These are phyloP conservation scores for Mesembrinibis cayennensis DNA, from an alignment of 2,113 vertebrate species.

Conservation along the genomic window DNA sequence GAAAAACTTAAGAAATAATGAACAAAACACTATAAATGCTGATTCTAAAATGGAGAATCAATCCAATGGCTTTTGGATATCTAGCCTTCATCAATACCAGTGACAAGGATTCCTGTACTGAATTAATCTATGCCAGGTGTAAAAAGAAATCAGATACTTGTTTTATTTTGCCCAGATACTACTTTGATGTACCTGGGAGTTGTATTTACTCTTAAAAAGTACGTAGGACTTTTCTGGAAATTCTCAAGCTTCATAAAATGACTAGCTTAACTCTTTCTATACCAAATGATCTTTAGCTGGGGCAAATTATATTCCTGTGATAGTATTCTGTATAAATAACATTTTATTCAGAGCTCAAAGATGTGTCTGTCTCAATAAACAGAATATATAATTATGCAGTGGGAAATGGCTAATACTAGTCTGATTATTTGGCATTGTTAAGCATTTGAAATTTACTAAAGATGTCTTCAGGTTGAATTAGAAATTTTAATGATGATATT, in stretches of 20 bases:
- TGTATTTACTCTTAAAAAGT: neutral
- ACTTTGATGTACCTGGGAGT: neutral
- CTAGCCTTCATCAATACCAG: neutral
- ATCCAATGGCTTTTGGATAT: neutral
- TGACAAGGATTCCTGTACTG: neutral
- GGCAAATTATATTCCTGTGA: neutral
- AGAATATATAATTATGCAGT: neutral
- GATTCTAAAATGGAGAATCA: neutral
- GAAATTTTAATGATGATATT: neutral
- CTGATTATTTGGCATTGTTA: neutral
- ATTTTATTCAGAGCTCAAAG: neutral
- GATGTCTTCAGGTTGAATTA: neutral
- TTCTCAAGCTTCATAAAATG: neutral
- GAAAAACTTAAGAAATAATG: neutral
- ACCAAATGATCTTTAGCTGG: neutral
- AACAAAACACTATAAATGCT: neutral
- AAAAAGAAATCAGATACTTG: neutral
- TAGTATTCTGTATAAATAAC: neutral
- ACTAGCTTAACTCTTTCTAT: neutral
- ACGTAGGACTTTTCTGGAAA: neutral
- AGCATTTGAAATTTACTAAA: neutral
- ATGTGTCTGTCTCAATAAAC: neutral
- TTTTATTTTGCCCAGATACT: neutral
- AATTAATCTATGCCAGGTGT: neutral
- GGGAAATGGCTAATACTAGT: neutral